These are phyloP conservation scores for Crambe crambe DNA, from an alignment of 37 sponge, comb jelly and placozoan genomes.

Conservation along the genomic window DNA sequence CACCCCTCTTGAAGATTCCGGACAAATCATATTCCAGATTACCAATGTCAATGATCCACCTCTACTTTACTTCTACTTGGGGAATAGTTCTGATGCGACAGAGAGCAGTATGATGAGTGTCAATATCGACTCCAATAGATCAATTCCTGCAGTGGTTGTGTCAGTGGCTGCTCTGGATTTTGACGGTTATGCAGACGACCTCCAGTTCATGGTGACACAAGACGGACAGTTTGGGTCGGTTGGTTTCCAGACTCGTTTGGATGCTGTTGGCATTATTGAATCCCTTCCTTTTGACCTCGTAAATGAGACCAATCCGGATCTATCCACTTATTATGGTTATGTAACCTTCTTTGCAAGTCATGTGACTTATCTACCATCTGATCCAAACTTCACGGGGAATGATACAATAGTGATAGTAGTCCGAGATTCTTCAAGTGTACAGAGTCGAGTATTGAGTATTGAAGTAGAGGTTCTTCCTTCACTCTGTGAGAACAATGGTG, in stretches of 20 bases:
- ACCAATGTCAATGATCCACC: constrained; percentile 55
- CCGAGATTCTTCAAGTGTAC: constrained; percentile 12
- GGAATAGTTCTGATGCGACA: background rate
- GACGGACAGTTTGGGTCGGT: constrained; percentile 14
- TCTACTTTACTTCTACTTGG: constrained; percentile 42
- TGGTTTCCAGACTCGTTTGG: constrained; percentile 33
- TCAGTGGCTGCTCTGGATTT: constrained; percentile 62
- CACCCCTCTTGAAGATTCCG: constrained; percentile 33
- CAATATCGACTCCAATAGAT: constrained; percentile 58
- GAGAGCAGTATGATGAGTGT: background rate
- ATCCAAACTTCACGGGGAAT: constrained; percentile 32
- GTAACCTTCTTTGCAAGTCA: constrained; percentile 66
- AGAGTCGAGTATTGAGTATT: constrained; percentile 10
- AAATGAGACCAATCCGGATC: background rate
- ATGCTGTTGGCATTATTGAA: constrained; percentile 44
- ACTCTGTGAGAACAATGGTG: constrained; percentile 72
- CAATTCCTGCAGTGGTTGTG: constrained; percentile 23
- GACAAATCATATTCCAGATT: constrained; percentile 40
- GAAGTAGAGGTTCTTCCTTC: constrained; percentile 57
- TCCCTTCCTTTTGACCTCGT: constrained; percentile 59
- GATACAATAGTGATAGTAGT: constrained; percentile 50
- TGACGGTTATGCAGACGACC: constrained; percentile 73
- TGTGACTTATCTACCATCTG: constrained; percentile 61
- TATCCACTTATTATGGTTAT: constrained; percentile 32
- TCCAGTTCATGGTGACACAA: constrained; percentile 14